These are phyloP conservation scores for Limnephilus rhombicus DNA, from an alignment of 2,888 invertebrate species.

Conservation along the genomic window DNA sequence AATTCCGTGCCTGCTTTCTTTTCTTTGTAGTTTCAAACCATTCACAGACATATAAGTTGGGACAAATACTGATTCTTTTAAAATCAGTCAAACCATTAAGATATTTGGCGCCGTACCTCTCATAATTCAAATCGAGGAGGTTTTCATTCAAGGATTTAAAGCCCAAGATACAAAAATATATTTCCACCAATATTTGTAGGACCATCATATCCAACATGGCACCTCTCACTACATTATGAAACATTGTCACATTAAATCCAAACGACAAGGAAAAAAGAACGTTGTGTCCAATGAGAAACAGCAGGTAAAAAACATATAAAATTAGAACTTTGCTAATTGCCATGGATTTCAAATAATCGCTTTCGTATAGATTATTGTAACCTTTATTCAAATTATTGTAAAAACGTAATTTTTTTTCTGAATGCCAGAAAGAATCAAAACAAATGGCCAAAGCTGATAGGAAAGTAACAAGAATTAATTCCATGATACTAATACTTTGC, in stretches of 20 bases:
- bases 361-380: not conserved
- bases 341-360: constrained; percentile 16
- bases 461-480: not conserved
- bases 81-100: not conserved
- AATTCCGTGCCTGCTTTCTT: not conserved
- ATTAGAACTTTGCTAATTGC: not conserved
- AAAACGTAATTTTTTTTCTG: not conserved
- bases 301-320: not conserved
- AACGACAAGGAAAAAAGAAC: not conserved
- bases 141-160: constrained; percentile 5
- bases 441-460: not conserved
- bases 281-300: not conserved
- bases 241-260: not conserved
- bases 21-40: not conserved
- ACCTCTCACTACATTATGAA: not conserved
- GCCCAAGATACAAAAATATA: not conserved
- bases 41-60: not conserved
- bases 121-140: not conserved
- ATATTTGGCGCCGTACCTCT: not conserved
- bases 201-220: constrained; percentile 2
- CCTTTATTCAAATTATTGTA: constrained; percentile 8
- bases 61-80: not conserved
- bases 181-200: constrained; percentile 17
- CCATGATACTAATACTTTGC: not conserved
- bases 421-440: not conserved